Evolutionary conservation across 2,797 vertebrate species (phyloP), one percentile per base, ranked within the genome.

Genomic region (Sebastes minor): DNA sequence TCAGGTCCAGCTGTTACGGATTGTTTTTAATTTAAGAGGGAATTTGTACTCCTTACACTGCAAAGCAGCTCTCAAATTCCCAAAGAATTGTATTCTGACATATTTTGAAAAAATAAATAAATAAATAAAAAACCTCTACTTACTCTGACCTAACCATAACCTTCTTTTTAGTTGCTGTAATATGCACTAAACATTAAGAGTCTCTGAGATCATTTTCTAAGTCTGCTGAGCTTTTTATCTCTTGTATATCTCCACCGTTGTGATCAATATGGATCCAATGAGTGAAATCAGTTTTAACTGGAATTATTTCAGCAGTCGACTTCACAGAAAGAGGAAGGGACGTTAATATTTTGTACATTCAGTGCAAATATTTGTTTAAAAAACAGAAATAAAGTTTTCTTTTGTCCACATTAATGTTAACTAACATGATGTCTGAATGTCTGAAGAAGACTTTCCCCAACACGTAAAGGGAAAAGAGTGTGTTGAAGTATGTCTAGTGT

Each of bases 381-480:
- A 72, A 49, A 25, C 28, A 55, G 18, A 52, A 46, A 46, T 46
- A 2, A 18, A 52, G 46, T 52, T 52, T 8, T 20, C 46, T 20
- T 49, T 20, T 20, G 46, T 49, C 18, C 46, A 49, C 46, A 20
- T 49, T 32, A n/a, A 63, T n/a, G 1, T 22, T 52, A 25, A 23
- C 9, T 53, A 11, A 61, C 7, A 35, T 16, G 38, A 42, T 8
- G 6, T 67, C n/a, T 77, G 22, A 67, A 61, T 23, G 33, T 53
- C 52, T 30, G 20, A 23, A 33, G 20, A 23, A 33, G 11, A 28
- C 23, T 59, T 85, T 86, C 76, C 85, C 89, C 88, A 89, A 77
- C 25, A 91, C 72, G 76, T 93, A 91, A 86, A 88, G 88, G 90
- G 78, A 91, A 90, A 79, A 28, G 46, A 62, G 60, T 49, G 42